Percentiles rank a stretch among this genome's conserved stretches.
Evolutionary conservation across 2,888 invertebrate genomes (phyloP).

Genomic region (Xylophagus ater): DNA sequence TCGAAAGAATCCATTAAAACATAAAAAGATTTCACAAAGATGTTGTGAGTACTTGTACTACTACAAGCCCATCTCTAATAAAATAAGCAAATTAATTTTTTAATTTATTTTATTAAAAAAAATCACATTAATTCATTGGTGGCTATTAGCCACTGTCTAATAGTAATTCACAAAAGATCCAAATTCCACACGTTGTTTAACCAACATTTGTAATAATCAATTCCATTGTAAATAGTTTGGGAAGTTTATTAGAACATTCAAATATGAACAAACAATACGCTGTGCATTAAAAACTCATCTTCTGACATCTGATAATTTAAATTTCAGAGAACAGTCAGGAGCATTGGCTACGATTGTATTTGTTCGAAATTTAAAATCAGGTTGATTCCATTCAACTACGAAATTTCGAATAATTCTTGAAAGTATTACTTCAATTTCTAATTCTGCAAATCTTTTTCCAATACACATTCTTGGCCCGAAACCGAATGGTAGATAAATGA

Average conservation of each 20-base stretch:
- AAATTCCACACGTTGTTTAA: neutral
- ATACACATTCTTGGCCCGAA: slow-evolving; percentile 59
- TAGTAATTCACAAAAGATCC: too few species aligned
- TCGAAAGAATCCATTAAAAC: too few species aligned
- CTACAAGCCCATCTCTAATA: too few species aligned
- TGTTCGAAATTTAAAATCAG: slow-evolving; percentile 26
- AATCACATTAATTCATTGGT: too few species aligned
- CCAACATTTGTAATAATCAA: neutral
- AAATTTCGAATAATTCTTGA: slow-evolving; percentile 36
- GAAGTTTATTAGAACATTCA: too few species aligned
- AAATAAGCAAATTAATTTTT: too few species aligned
- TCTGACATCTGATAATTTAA: slow-evolving; percentile 29
- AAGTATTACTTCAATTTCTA: slow-evolving; percentile 52
- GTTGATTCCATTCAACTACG: slow-evolving; percentile 25
- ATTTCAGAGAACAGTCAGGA: slow-evolving; percentile 32
- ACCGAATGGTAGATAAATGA: slow-evolving; percentile 51
- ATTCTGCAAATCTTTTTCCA: slow-evolving; percentile 61
- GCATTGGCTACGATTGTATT: slow-evolving; percentile 31
- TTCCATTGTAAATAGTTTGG: neutral
- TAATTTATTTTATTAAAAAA: too few species aligned
- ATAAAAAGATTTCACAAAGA: too few species aligned
- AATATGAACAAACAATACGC: too few species aligned
- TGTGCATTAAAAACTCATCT: too few species aligned
- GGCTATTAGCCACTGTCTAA: neutral
- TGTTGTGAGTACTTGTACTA: too few species aligned